phyloP scores from a whole-genome alignment of 2,888 invertebrate species.

The Drosophila putrida region DNA sequence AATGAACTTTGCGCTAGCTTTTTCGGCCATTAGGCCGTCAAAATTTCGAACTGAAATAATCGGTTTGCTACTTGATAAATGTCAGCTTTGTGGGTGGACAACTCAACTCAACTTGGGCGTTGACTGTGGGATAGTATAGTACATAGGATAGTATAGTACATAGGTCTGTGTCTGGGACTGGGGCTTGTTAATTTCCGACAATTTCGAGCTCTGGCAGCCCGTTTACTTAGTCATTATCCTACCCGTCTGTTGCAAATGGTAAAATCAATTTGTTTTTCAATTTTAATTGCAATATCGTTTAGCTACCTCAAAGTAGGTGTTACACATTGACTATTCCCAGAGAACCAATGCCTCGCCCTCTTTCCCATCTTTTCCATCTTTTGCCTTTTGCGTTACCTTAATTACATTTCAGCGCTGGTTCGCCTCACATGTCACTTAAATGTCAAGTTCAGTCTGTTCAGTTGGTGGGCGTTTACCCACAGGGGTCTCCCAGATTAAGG shows the following conservation, averaged over 20 bases:
- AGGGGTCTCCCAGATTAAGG: conserved; percentile 33
- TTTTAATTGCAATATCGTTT: conserved; percentile 73
- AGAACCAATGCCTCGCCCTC: conserved; percentile 11
- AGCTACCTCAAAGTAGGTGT: conserved; percentile 47
- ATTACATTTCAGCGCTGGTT: conserved; percentile 60
- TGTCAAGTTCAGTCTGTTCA: conserved; percentile 66
- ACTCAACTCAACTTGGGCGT: conserved; percentile 6
- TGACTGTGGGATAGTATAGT: neutral
- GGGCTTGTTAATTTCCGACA: conserved; percentile 60
- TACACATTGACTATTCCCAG: conserved; percentile 7
- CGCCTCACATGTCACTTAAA: conserved; percentile 66
- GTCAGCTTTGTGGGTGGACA: conserved; percentile 35
- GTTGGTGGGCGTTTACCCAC: conserved; percentile 19
- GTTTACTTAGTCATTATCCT: conserved; percentile 63
- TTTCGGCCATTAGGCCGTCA: conserved; percentile 65
- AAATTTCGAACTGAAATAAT: conserved; percentile 50
- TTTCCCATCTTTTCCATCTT: neutral
- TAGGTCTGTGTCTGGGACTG: neutral
- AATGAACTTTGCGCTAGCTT: conserved; percentile 56
- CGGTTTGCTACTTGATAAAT: conserved; percentile 59
- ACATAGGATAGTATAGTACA: neutral
- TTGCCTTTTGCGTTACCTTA: conserved; percentile 32
- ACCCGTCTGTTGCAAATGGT: conserved; percentile 58
- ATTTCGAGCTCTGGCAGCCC: conserved; percentile 21
- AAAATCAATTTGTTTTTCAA: conserved; percentile 70